Base-by-base conservation (phyloP, 2,888 invertebrate genomes). In the Alloscopus bannaensis region DNA sequence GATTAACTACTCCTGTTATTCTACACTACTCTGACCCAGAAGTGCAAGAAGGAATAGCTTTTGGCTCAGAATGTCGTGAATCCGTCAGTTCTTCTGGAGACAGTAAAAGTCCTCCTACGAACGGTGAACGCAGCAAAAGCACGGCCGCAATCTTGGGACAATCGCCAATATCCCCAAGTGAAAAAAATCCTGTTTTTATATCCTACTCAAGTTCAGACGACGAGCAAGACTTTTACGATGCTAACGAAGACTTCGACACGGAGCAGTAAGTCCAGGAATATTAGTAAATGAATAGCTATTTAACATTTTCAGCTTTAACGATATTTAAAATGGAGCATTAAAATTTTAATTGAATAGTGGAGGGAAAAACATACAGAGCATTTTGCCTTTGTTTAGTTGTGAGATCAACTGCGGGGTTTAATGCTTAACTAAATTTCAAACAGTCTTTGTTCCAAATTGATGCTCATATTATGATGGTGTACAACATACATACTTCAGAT, bases 181-280 rank as follows among this genome's bases (percentile, higher is more conserved):
- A 85, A 50, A 84, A 84, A 69, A 80, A 62, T 71, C 81, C 83
- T 45, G 84, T 84, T 26, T 84, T 85, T 59, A 95, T 94, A 79
- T 98, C 98, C 0, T 98, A 98, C 89, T 98, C 98, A n/a, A 98
- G 97, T 87, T 97, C 97, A 31, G 98, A 99, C 88, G 91, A 91
- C 73, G 98, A 98, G 77, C 96, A 96, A 89, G 88, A 88, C 82
- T 96, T 95, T 89, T 98, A 92, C 88, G 98, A 98, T 90, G 96
- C 96, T 3, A 93, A 95, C 86, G 96, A 95, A 87, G 93, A 89
- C 71, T 82, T 86, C 47, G 77, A 71, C 8, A 40, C 68, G 20
- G 81, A 81, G 36, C 71, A 71, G 83, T 83, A 83, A 83, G 83
- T 72, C 47, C 22, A 8, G 24, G 13, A 47, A 47, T 4, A 11